Evolutionary conservation across 2,888 invertebrate species (phyloP).

Genomic region (Acanthosepion lycidas): DNA sequence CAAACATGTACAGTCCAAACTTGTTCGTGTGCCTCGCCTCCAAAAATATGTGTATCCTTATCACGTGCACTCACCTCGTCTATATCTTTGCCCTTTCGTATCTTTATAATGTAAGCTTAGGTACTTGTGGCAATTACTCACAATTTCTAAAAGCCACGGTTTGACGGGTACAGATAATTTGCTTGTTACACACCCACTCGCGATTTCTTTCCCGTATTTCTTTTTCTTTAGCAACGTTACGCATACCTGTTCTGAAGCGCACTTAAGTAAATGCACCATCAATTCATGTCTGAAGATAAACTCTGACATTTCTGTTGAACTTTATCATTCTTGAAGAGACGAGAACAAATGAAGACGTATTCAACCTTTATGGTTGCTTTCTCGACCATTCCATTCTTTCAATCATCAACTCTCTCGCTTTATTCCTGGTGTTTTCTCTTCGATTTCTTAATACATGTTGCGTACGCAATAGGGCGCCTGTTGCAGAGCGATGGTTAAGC

Average conservation of each 20-base stretch:
- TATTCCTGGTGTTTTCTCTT: no score
- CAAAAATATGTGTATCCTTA: no score
- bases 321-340: not conserved
- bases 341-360: not conserved
- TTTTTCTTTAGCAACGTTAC: not conserved
- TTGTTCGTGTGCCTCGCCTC: no score
- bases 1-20: no score
- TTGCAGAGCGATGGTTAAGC: no score
- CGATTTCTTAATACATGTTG: no score
- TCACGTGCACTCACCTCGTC: no score
- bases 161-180: not conserved
- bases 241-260: not conserved
- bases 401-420: no score
- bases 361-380: not conserved
- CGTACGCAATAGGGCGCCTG: no score
- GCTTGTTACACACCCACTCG: not conserved
- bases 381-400: not conserved
- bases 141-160: not conserved
- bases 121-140: no score
- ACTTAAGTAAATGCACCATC: not conserved
- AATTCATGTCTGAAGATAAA: not conserved
- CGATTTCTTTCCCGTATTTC: not conserved
- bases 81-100: no score
- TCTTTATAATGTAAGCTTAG: no score
- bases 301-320: slow-evolving; percentile 20